These are phyloP conservation scores for Xylota segnis DNA, from an alignment of 2,888 invertebrate genomes.

Conservation along the genomic window DNA sequence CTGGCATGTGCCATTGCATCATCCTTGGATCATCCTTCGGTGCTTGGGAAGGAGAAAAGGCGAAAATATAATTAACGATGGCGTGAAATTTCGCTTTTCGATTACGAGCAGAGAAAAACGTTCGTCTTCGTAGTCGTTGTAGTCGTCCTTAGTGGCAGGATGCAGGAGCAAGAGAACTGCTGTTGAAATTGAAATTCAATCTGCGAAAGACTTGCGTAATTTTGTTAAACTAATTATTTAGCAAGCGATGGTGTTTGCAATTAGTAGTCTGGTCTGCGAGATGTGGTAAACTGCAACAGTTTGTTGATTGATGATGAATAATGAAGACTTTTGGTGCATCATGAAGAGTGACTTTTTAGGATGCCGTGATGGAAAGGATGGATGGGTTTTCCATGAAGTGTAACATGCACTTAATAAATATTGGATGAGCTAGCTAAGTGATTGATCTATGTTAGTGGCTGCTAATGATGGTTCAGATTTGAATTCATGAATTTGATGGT, in stretches of 20 bases:
- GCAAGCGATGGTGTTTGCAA: neutral
- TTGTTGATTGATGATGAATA: slow-evolving; percentile 21
- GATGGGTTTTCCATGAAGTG: too few species aligned
- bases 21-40: neutral
- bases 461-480: too few species aligned
- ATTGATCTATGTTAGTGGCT: too few species aligned
- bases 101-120: neutral
- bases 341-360: neutral
- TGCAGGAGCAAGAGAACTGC: neutral
- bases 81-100: slow-evolving; percentile 16
- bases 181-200: neutral
- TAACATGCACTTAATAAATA: too few species aligned
- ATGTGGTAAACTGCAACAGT: slow-evolving; percentile 19
- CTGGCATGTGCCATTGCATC: neutral
- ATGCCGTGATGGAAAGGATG: neutral
- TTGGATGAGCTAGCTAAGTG: too few species aligned
- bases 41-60: neutral
- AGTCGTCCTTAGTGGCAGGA: neutral
- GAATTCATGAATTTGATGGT: too few species aligned
- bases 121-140: neutral
- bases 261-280: neutral
- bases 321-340: neutral
- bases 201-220: neutral
- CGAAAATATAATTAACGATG: slow-evolving; percentile 14
- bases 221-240: slow-evolving; percentile 20